These are phyloP conservation scores for Meteorus colon DNA, from an alignment of 2,888 invertebrate genomes.

Conservation along the genomic window DNA sequence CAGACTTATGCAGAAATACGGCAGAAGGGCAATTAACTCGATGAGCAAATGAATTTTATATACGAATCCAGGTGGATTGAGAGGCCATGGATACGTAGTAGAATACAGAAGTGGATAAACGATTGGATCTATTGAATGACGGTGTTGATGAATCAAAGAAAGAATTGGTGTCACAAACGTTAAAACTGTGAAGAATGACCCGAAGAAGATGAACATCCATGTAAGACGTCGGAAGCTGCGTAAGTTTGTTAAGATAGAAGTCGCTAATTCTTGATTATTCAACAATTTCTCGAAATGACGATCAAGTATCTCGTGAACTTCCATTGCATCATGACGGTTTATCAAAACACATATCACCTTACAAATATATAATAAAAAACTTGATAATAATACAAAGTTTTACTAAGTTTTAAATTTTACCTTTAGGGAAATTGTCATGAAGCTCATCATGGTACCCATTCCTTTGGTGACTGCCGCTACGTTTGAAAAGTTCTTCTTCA, in stretches of 20 bases:
- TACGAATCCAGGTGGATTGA: constrained; percentile 13
- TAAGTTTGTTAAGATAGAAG: constrained; percentile 6
- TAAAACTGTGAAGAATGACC: background rate
- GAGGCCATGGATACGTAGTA: constrained; percentile 50
- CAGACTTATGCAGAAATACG: constrained; percentile 44
- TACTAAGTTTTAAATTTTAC: background rate
- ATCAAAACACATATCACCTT: constrained; percentile 19
- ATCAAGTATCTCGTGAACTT: constrained; percentile 38
- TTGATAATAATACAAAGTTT: no score
- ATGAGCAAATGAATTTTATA: constrained; percentile 50
- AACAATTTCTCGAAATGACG: constrained; percentile 34
- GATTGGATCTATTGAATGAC: constrained; percentile 20
- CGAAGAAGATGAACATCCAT: background rate
- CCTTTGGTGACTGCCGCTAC: background rate
- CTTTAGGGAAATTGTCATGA: background rate
- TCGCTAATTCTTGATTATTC: background rate
- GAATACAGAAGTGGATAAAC: constrained; percentile 45
- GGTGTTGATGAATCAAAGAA: constrained; percentile 31
- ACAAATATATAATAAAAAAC: no score
- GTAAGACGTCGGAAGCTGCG: constrained; percentile 25
- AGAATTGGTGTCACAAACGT: constrained; percentile 29
- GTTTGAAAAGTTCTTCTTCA: no score
- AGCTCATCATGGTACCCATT: constrained; percentile 22
- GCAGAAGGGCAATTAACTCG: constrained; percentile 43
- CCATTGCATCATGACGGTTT: constrained; percentile 32